These are phyloP conservation scores for Opisthocomus hoazin DNA, from an alignment of 2,113 vertebrate genomes.

Conservation along the genomic window DNA sequence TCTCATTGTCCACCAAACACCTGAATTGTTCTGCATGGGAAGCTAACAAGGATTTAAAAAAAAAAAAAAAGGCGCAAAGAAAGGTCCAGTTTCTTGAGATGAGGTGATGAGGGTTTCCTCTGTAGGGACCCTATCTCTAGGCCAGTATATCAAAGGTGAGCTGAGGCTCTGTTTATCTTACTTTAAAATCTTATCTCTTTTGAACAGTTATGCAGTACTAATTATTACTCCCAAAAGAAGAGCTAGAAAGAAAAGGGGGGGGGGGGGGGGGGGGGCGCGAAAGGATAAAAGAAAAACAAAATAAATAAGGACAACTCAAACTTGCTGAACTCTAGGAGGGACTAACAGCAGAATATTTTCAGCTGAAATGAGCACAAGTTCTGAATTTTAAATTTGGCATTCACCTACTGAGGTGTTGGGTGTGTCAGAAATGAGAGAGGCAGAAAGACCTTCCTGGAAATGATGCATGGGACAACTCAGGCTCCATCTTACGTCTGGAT, in stretches of 20 bases:
- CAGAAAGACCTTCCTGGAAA: constrained; percentile 39
- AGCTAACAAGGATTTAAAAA: neutral
- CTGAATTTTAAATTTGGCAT: constrained; percentile 44
- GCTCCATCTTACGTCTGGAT: neutral
- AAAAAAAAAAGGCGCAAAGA: neutral
- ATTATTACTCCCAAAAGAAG: neutral
- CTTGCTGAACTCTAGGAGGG: neutral
- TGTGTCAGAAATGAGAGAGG: constrained; percentile 49
- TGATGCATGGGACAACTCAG: neutral
- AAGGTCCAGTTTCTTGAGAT: neutral
- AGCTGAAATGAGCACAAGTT: neutral
- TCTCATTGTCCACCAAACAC: neutral
- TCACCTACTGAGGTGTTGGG: neutral
- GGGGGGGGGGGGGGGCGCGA: accelerated
- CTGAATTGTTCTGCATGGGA: neutral
- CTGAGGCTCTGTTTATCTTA: neutral
- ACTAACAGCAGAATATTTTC: neutral
- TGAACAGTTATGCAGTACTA: neutral
- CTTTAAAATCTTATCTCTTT: neutral
- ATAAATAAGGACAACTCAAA: neutral
- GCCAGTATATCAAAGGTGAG: neutral
- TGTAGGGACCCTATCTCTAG: neutral
- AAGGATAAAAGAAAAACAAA: neutral
- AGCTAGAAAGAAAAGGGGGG: neutral
- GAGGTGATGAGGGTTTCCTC: neutral